Base-by-base conservation (phyloP, 2,888 invertebrate species). In the Polydrusus tereticollis region DNA sequence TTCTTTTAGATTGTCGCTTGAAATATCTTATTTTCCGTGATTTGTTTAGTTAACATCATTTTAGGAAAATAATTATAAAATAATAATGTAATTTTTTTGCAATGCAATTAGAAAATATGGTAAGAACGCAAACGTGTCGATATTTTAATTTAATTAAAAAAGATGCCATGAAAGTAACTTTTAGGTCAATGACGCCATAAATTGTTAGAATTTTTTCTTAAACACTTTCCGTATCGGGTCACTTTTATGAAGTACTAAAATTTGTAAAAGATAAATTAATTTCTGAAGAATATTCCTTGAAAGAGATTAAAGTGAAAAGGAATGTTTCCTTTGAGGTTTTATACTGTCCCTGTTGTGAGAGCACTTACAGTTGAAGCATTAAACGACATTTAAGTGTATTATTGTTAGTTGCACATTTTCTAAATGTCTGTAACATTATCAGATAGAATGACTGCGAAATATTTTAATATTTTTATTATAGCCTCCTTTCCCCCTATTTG, bases 381-480 rank as follows among this genome's bases (percentile, higher is more conserved):
- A 64, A 78, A 76, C 20, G 57, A 69, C 70, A 75, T 79, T 75
- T 79, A 77, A 77, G 78, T 82, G 82, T 82, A 79, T 81, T 78
- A 80, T 75, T 82, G 82, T 83, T 83, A 83, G 83, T 77, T 83
- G 83, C 83, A 83, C 83, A 82, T 73, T 75, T 75, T 77, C 73
- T 80, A 78, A 78, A 79, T 80, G 80, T 81, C 72, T 80, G 79
- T 78, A 78, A 81, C 74, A 66, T 69, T 41, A 71, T 63, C 59
- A 60, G 57, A 69, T 75, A 74, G 74, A 75, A 66, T 73, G 75
- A 67, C 65, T 73, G 70, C 70, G 41, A 67, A 47, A 59, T 66
- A 58, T 50, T 72, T 67, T 36, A 60, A 21, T 29, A 43, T 57
- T 63, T 36, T 58, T 67, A 60, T 43, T 58, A 55, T 55, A 43